A percentile compares a stretch with the other conserved stretches of the same genome.
phyloP scores from a whole-genome alignment of 2,888 invertebrate genomes.

The Phyllotreta cruciferae region DNA sequence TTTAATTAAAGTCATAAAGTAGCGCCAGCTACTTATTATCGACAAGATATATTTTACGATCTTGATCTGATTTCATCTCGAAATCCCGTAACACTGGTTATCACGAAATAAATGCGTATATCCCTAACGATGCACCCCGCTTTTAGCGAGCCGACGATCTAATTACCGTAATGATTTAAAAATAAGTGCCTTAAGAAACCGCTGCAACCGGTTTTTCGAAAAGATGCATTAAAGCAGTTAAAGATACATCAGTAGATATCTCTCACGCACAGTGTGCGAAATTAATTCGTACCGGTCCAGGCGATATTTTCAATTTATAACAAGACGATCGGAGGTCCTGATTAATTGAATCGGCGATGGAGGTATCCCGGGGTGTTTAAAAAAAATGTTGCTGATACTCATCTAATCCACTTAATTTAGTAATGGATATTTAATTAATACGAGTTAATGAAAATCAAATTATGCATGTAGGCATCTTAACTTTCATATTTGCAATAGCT shows the following conservation, averaged over 20 bases:
- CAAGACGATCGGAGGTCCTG: conserved; percentile 8
- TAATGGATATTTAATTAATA: too few species aligned
- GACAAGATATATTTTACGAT: conserved; percentile 8
- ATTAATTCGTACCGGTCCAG: conserved; percentile 16
- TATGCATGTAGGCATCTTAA: too few species aligned
- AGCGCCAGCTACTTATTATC: background rate
- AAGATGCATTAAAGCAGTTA: conserved; percentile 9
- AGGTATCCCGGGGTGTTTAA: conserved; percentile 12
- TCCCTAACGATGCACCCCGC: conserved; percentile 5
- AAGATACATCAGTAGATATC: conserved; percentile 15
- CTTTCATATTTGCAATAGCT: too few species aligned
- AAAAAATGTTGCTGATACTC: background rate
- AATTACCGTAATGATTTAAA: conserved; percentile 30
- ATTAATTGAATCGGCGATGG: conserved; percentile 18
- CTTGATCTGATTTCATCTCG: conserved; percentile 16
- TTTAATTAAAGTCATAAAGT: background rate
- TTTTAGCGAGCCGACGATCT: conserved; percentile 26
- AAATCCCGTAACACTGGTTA: conserved; percentile 11
- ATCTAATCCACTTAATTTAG: background rate
- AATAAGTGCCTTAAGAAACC: conserved; percentile 23
- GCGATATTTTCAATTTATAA: conserved; percentile 25
- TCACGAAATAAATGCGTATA: conserved; percentile 11
- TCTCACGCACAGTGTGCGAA: conserved; percentile 26
- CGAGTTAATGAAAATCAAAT: too few species aligned
- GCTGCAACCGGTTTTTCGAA: conserved; percentile 9